Evolutionary conservation across 2,888 invertebrate genomes (phyloP).

Genomic region (Cephus runcator): DNA sequence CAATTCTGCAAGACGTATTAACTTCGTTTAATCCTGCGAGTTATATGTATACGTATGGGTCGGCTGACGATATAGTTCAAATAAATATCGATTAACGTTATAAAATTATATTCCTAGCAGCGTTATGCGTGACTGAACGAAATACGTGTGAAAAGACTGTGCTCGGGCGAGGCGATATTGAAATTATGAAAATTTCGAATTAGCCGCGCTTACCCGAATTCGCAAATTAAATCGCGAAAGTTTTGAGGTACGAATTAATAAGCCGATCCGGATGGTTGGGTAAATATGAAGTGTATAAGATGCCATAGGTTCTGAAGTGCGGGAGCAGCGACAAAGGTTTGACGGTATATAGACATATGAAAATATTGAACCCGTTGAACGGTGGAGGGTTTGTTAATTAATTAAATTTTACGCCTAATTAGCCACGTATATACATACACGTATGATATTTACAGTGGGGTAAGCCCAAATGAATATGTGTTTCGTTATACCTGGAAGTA

Average conservation of each 20-base stretch:
- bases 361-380: neutral
- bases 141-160: neutral
- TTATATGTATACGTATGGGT: neutral
- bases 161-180: neutral
- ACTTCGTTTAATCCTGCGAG: neutral
- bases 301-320: neutral
- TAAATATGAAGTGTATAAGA: neutral
- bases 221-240: neutral
- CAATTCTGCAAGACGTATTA: neutral
- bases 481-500: neutral
- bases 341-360: neutral
- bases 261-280: neutral
- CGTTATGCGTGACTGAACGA: fast-evolving
- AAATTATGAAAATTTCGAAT: neutral
- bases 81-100: neutral
- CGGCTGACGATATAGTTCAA: neutral
- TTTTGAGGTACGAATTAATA: neutral
- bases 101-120: neutral
- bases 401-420: neutral
- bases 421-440: neutral
- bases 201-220: neutral
- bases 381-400: neutral
- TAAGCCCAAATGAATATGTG: neutral
- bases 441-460: neutral
- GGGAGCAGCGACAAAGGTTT: neutral